These are phyloP conservation scores for Phaetusa simplex DNA, from an alignment of 2,113 vertebrate genomes.

Conservation along the genomic window DNA sequence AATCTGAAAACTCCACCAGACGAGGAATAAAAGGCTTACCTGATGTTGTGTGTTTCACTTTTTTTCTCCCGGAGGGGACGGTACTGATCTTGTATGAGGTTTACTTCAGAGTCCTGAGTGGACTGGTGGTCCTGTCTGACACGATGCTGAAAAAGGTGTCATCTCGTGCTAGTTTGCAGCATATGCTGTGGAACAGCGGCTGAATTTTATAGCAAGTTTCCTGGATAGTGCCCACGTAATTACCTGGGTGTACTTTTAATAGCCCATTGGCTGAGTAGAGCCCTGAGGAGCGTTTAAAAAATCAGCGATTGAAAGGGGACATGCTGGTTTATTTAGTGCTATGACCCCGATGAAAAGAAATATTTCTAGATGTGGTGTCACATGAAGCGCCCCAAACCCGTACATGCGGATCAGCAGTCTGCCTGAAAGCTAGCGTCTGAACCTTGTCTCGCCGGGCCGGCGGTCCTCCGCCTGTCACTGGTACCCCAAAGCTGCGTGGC, in stretches of 20 bases:
- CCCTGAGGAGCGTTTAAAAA: not conserved
- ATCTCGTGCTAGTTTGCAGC: not conserved
- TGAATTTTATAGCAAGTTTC: not conserved
- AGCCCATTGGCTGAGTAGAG: not conserved
- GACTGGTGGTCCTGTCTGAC: not conserved
- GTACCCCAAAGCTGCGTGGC: not conserved
- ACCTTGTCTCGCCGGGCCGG: not conserved
- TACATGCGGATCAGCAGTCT: not conserved
- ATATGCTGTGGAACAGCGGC: not conserved
- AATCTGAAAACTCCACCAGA: not conserved
- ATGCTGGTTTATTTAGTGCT: not conserved
- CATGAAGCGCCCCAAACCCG: not conserved
- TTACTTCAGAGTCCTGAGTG: not conserved
- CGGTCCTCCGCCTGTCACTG: not conserved
- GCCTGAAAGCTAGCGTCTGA: not conserved
- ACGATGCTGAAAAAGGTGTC: not conserved
- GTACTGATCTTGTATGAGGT: not conserved
- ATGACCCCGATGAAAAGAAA: not conserved
- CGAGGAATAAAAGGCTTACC: not conserved
- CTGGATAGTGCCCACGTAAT: accelerated
- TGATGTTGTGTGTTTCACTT: not conserved
- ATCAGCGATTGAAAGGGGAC: not conserved
- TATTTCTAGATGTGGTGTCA: not conserved
- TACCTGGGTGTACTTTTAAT: not conserved
- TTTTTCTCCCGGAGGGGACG: accelerated